A percentile compares a stretch with the other conserved stretches of the same genome.
These are phyloP conservation scores for Catocala nupta DNA, from an alignment of 2,888 invertebrate genomes.

Conservation along the genomic window DNA sequence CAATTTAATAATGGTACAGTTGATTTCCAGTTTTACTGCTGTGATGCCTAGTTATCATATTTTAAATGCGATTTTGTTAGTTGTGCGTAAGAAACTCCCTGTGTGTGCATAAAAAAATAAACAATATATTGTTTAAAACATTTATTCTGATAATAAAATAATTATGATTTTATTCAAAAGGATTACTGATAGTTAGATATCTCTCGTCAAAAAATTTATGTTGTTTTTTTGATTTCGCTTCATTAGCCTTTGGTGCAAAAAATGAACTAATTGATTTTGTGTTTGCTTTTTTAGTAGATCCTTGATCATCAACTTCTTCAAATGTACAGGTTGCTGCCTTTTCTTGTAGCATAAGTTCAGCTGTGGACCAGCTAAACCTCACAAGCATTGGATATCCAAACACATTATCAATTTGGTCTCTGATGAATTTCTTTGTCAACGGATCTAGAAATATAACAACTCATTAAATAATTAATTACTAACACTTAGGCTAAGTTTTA, in stretches of 20 bases:
- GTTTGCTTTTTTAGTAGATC: slow-evolving; percentile 72
- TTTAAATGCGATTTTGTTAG: too few species aligned
- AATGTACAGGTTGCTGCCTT: slow-evolving; percentile 91
- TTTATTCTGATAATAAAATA: slow-evolving; percentile 35
- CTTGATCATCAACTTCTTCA: slow-evolving; percentile 89
- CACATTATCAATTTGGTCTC: slow-evolving; percentile 93
- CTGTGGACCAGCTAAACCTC: slow-evolving; percentile 99
- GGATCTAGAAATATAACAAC: slow-evolving; percentile 90
- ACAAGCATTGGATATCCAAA: slow-evolving; percentile 98
- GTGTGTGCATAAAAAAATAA: too few species aligned
- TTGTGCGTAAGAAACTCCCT: too few species aligned
- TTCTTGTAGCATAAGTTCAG: slow-evolving; percentile 92
- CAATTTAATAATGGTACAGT: too few species aligned
- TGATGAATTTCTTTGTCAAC: slow-evolving; percentile 96
- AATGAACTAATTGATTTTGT: slow-evolving; percentile 89
- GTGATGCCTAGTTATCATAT: too few species aligned
- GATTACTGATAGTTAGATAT: slow-evolving; percentile 85
- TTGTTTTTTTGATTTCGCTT: slow-evolving; percentile 78
- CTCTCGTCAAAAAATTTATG: slow-evolving; percentile 91
- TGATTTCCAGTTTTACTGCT: too few species aligned
- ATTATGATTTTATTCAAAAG: slow-evolving; percentile 68
- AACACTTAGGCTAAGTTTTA: too few species aligned
- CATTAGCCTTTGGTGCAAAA: slow-evolving; percentile 75
- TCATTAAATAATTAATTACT: neutral
- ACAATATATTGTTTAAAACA: slow-evolving; percentile 1